Evolutionary conservation across 2,888 invertebrate genomes (phyloP).

Genomic region (Polylopha cassiicola): DNA sequence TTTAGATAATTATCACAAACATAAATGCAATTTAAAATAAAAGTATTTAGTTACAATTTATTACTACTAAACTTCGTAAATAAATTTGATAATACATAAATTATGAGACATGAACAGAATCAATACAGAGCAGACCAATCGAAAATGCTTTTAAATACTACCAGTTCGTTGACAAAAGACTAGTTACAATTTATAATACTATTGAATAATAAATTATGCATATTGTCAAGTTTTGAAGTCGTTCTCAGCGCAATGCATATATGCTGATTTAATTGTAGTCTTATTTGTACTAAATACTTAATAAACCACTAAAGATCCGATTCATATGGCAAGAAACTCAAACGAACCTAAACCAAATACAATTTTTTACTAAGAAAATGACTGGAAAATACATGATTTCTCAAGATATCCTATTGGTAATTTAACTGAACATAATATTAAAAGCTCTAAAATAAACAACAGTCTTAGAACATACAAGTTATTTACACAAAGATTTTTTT

Average conservation of each 20-base stretch:
- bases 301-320: constrained; percentile 32
- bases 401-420: constrained; percentile 54
- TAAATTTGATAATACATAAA: too few relatives aligned
- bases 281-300: constrained; percentile 33
- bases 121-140: too few relatives aligned
- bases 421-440: constrained; percentile 70
- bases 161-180: constrained; percentile 39
- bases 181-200: constrained; percentile 33
- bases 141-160: constrained; percentile 30
- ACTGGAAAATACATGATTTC: constrained; percentile 72
- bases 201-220: constrained; percentile 20
- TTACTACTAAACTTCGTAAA: too few relatives aligned
- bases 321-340: constrained; percentile 41
- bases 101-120: too few relatives aligned
- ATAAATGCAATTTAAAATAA: constrained; percentile 27
- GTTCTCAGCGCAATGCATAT: too few relatives aligned
- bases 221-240: too few relatives aligned
- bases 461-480: constrained; percentile 74
- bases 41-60: background rate
- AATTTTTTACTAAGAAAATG: constrained; percentile 42
- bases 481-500: constrained; percentile 69
- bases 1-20: constrained; percentile 24
- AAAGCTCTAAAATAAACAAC: constrained; percentile 74
- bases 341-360: constrained; percentile 25
- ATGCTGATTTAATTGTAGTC: too few relatives aligned